A percentile compares a stretch with the other conserved stretches of the same genome.
Conservation (phyloP, 2,888 invertebrate species). For the Drosophila nigritarsus region DNA sequence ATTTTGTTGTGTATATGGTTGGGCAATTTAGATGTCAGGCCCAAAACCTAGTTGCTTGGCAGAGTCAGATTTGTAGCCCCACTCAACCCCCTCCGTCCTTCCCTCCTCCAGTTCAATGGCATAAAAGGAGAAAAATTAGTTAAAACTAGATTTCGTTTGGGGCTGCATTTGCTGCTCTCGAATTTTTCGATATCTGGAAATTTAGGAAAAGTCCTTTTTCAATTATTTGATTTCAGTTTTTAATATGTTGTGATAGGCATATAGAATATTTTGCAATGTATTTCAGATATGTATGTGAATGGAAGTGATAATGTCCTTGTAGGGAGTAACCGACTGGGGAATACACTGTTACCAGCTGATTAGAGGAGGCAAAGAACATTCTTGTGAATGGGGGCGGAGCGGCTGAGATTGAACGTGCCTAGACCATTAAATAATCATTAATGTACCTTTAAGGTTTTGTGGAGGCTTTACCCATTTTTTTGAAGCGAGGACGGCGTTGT, state of each 20-base stretch:
- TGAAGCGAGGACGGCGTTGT: background rate
- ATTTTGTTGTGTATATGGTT: conserved; percentile 51
- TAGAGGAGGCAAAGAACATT: background rate
- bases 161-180: conserved; percentile 2
- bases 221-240: background rate
- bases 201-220: background rate
- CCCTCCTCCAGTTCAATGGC: background rate
- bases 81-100: background rate
- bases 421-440: background rate
- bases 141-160: conserved; percentile 30
- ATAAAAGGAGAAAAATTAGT: conserved; percentile 26
- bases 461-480: background rate
- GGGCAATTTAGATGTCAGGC: conserved; percentile 45
- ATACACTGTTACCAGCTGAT: background rate
- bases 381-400: background rate
- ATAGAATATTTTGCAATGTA: background rate
- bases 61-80: background rate
- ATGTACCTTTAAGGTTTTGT: background rate
- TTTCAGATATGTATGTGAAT: background rate
- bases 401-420: background rate
- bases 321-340: background rate
- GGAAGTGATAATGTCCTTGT: background rate
- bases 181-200: background rate
- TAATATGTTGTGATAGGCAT: background rate
- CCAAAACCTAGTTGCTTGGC: conserved; percentile 29